Conservation (phyloP, 2,888 invertebrate genomes). For the Imbricaverruca yamaguchii region DNA sequence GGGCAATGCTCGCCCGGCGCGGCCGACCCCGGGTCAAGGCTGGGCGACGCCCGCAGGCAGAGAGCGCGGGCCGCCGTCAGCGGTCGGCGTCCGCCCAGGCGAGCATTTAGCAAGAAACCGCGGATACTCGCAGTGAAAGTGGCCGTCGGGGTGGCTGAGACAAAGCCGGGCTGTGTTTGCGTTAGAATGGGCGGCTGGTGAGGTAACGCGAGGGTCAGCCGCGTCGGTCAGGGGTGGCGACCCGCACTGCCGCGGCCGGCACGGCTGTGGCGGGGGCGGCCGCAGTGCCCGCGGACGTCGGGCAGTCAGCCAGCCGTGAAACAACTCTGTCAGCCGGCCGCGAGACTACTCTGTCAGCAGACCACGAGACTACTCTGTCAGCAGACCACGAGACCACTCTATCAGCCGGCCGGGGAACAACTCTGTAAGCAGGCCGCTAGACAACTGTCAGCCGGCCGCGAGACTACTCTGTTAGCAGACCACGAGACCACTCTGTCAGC, state of each 20-base stretch:
- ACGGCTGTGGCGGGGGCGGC: background rate
- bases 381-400: no score
- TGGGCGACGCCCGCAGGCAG: background rate
- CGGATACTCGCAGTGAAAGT: constrained; percentile 1
- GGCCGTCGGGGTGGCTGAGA: background rate
- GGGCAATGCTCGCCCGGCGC: background rate
- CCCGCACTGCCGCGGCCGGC: background rate
- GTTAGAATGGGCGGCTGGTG: background rate
- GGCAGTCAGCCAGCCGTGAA: no score
- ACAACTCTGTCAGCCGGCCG: no score
- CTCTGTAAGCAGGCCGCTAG: no score
- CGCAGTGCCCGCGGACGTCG: background rate
- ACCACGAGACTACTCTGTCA: no score
- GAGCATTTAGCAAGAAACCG: constrained; percentile 16
- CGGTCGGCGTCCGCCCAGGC: no score
- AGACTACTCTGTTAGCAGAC: no score
- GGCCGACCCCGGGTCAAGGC: constrained; percentile 1
- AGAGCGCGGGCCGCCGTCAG: background rate
- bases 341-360: no score
- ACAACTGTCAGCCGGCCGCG: no score
- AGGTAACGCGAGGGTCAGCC: constrained; percentile 6
- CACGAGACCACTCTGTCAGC: no score
- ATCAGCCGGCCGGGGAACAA: no score
- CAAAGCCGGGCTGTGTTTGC: constrained; percentile 5
- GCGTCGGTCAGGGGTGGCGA: constrained; percentile 11